phyloP scores from a whole-genome alignment of 2,113 vertebrate species.

The Laticauda colubrina region DNA sequence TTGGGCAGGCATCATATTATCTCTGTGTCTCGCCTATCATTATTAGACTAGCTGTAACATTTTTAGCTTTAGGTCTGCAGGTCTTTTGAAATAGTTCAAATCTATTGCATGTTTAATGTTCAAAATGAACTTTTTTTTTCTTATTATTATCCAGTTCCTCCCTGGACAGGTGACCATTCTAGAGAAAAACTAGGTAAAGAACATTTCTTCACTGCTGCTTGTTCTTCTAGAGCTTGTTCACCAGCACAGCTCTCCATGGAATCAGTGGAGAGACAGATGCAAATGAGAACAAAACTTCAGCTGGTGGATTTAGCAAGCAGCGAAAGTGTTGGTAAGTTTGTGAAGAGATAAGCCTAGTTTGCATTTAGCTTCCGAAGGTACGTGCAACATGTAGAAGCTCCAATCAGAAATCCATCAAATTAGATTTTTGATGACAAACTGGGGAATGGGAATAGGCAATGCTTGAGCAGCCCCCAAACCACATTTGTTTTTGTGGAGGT shows the following conservation, averaged over 20 bases:
- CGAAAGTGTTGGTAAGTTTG: slow-evolving; percentile 74
- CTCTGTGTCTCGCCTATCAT: background rate
- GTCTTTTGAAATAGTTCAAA: background rate
- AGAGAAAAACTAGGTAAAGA: slow-evolving; percentile 16
- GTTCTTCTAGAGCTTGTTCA: slow-evolving; percentile 25
- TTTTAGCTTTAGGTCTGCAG: slow-evolving; percentile 8
- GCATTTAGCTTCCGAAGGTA: background rate
- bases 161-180: slow-evolving; percentile 39
- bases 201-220: slow-evolving; percentile 7
- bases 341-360: background rate
- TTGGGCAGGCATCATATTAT: background rate
- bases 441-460: background rate
- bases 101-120: background rate
- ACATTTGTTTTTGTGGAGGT: background rate
- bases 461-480: background rate
- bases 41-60: background rate
- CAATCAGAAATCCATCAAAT: background rate
- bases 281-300: slow-evolving; percentile 73
- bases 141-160: slow-evolving; percentile 32
- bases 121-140: background rate
- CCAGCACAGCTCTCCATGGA: slow-evolving; percentile 6
- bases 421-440: background rate
- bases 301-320: slow-evolving; percentile 86
- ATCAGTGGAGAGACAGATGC: slow-evolving; percentile 9
- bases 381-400: background rate